Base-by-base conservation (phyloP, 2,797 vertebrate species). In the Poeciliopsis infans region DNA sequence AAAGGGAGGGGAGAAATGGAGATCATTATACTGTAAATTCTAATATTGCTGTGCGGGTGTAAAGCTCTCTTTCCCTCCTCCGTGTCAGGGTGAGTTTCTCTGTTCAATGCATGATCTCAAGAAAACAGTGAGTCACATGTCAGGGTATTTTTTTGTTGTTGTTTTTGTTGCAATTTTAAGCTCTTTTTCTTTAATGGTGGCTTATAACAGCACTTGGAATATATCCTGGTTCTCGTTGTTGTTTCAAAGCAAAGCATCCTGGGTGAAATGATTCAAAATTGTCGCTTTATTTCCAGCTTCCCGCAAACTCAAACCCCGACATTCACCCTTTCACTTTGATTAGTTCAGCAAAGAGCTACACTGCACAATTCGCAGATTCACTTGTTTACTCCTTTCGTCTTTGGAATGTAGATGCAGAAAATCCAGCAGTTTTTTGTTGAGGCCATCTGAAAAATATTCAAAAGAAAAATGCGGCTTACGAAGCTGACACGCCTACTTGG, bases 61-160 rank as follows among this genome's bases (percentile, higher is more conserved):
- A 79, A 77, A 53, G 33, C 18, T 59, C 66, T 25, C 39, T 13
- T 69, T 43, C 36, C 36, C 36, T 69, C 66, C 36, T 69, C 23
- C 20, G 41, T 25, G 39, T 69, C 66, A 69, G 23, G 66, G 39
- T 13, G 36, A 69, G 39, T 69, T 69, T 69, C 39, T 43, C 23
- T 43, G 18, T 11, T 39, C 23, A 66, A 66, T 39, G 61, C 23
- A 7, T 20, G 39, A 69, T 43, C 36, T 43, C 23, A 69, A 25
- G 23, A 8, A 68, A 70, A 45, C 6, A 0, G 1, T 13, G 12
- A 69, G 41, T 28, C 25, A 45, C 25, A 28, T 7, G 25, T 70
- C 12, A 23, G 64, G 23, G n/a, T 0, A 23, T 68, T 69, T 51
- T 49, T 2, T 2, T 45, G 5, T 43, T 3, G 4, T 46, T 4